Evolutionary conservation across 2,113 vertebrate species (phyloP), one percentile per base, ranked within the genome.

Genomic region (Uria aalge): DNA sequence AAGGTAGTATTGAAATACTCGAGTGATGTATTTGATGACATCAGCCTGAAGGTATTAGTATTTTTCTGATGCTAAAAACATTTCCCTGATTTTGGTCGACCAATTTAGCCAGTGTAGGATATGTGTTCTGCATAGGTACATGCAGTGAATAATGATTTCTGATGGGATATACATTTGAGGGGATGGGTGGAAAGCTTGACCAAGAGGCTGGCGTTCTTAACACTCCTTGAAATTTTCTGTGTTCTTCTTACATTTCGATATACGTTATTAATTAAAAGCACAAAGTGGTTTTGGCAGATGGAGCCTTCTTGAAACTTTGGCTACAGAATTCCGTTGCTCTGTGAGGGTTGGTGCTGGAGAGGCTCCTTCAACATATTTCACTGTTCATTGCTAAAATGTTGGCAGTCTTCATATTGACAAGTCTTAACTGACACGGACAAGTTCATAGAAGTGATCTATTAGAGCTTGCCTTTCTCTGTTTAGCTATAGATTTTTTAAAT

Each of bases 221-320:
- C 3, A 5, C 80, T 82, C n/a, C 45, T 38, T 82, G 52, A 90
- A 90, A 76, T 60, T 63, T 52, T 74, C 11, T 64, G 16, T 69
- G 57, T 50, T 89, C 40, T 73, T 77, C 57, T 30, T n/a, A 7
- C 43, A 3, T 75, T 84, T 91, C 87, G 79, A 0, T 82, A 36
- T 45, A 52, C 3, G 34, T 68, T 90, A 62, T 82, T 95, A 85
- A 96, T 96, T 96, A 96, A 94, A 94, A 95, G 50, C 95, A 94
- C 80, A 8, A 40, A 8, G 82, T 79, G 77, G 57, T 88, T 95
- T 89, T 95, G 94, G 86, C 88, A 89, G 73, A 88, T 20, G 52
- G 79, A 76, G 24, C 57, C 50, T 80, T 85, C 85, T 63, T 76
- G 84, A 91, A 91, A 67, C 45, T 91, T 88, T 0, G 1, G 48